Conservation (phyloP, 2,888 invertebrate species). For the Caenorhabditis imperialis region DNA sequence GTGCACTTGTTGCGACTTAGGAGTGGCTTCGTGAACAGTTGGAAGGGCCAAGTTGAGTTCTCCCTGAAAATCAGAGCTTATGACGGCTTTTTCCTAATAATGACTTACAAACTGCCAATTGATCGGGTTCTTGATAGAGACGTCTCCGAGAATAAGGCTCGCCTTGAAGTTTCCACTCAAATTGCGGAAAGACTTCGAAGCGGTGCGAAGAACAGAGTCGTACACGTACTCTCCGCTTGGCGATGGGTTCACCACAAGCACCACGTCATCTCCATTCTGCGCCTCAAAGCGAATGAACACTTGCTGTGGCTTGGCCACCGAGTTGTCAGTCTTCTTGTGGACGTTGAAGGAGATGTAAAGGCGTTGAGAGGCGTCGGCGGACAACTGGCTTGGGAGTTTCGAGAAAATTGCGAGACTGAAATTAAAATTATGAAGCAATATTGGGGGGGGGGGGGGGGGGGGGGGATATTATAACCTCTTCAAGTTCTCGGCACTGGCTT, state of each 20-base stretch:
- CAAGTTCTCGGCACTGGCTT: constrained; percentile 26
- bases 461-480: constrained; percentile 22
- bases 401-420: constrained; percentile 85
- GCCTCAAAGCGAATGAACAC: constrained; percentile 87
- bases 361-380: constrained; percentile 92
- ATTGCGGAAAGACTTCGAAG: constrained; percentile 77
- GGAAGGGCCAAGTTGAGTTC: constrained; percentile 86
- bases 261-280: constrained; percentile 86
- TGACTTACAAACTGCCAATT: constrained; percentile 86
- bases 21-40: constrained; percentile 77
- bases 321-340: constrained; percentile 84
- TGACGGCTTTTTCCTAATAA: too few species aligned
- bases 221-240: constrained; percentile 22
- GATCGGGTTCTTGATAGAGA: constrained; percentile 90
- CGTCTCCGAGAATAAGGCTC: constrained; percentile 91
- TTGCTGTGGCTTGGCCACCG: constrained; percentile 83
- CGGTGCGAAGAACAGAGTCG: constrained; percentile 27
- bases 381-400: constrained; percentile 84
- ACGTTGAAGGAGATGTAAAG: constrained; percentile 87
- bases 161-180: constrained; percentile 87
- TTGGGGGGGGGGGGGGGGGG: too few species aligned
- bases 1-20: constrained; percentile 75
- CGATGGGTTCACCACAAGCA: constrained; percentile 78
- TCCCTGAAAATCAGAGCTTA: constrained; percentile 79
- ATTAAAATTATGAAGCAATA: background rate